These are phyloP conservation scores for Peromyscus melanophrys DNA, from an alignment of 2,797 vertebrate genomes.

Conservation along the genomic window DNA sequence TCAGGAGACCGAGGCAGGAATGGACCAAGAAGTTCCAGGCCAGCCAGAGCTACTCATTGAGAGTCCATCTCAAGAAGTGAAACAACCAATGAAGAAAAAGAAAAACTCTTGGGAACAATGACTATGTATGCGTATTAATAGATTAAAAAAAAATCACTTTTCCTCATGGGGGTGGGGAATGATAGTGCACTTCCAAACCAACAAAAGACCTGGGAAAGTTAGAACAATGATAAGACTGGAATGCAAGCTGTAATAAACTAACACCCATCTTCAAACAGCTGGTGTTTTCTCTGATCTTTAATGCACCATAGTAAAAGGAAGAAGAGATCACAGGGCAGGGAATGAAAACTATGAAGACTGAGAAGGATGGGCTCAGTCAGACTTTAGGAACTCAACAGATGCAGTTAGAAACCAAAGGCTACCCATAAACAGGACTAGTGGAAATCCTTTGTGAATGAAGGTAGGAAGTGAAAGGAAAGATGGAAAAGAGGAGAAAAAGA, in stretches of 20 bases:
- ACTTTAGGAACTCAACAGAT: slow-evolving; percentile 36
- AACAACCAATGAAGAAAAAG: not conserved
- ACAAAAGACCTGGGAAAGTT: not conserved
- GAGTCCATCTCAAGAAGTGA: not conserved
- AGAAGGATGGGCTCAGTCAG: not conserved
- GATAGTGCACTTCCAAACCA: not conserved
- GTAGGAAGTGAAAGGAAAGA: not conserved
- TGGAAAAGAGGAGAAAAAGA: too few species aligned
- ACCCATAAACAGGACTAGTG: not conserved
- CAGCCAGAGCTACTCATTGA: not conserved
- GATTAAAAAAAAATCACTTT: slow-evolving; percentile 2
- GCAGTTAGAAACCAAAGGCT: not conserved
- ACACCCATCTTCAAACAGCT: not conserved
- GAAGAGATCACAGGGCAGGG: not conserved
- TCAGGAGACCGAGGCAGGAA: not conserved
- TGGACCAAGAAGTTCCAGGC: not conserved
- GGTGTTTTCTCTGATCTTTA: not conserved
- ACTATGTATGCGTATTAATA: not conserved
- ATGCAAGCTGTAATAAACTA: slow-evolving; percentile 14
- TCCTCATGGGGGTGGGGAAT: not conserved
- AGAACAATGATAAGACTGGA: not conserved
- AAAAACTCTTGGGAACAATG: not conserved
- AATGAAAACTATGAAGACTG: not conserved
- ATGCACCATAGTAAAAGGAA: not conserved
- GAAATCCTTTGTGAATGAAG: not conserved